Evolutionary conservation across 2,797 vertebrate genomes (phyloP).

Genomic region (Prionace glauca): DNA sequence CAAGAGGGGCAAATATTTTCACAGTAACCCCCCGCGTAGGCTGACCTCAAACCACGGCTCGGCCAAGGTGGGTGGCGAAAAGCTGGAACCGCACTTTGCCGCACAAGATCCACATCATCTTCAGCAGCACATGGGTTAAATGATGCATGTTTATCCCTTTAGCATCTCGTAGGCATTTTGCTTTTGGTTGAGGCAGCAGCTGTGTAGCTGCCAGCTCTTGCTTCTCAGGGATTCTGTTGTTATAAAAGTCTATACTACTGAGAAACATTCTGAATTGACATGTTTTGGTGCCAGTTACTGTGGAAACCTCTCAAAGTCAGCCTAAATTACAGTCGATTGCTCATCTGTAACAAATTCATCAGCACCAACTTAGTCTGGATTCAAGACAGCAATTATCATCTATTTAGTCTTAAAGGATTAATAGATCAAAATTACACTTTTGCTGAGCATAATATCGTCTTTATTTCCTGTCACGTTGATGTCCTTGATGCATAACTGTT

Average conservation of each 20-base stretch:
- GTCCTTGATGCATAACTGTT: neutral
- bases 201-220: constrained; percentile 24
- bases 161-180: neutral
- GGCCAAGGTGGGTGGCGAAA: too few species aligned
- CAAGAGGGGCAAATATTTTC: neutral
- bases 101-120: neutral
- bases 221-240: neutral
- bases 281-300: constrained; percentile 30
- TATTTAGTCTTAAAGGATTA: constrained; percentile 34
- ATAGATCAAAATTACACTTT: constrained; percentile 25
- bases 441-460: neutral
- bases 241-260: constrained; percentile 6
- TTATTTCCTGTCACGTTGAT: neutral
- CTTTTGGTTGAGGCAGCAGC: neutral
- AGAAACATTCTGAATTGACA: constrained; percentile 14
- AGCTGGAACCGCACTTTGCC: neutral
- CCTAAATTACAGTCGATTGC: constrained; percentile 33
- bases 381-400: constrained; percentile 19
- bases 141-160: neutral
- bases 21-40: too few species aligned
- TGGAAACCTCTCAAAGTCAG: constrained; percentile 35
- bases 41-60: neutral
- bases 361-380: neutral
- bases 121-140: constrained; percentile 8
- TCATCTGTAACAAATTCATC: constrained; percentile 37